Conservation (phyloP, 1,140 invertebrate genomes). For the Pseudomyrmex flavicornis region DNA sequence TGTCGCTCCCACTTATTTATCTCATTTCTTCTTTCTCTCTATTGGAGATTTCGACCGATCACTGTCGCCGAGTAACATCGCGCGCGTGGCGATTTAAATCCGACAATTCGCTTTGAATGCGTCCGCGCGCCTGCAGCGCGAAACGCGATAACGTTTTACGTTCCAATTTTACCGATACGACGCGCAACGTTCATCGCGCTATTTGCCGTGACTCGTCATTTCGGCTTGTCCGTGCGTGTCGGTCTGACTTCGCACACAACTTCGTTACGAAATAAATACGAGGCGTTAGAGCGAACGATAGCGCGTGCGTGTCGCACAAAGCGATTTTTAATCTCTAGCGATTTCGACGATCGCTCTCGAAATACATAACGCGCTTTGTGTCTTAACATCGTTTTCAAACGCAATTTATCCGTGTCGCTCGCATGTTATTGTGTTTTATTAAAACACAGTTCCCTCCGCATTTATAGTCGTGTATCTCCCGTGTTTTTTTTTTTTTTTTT, state of each 20-base stretch:
- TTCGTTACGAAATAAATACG: background rate
- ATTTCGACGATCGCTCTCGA: background rate
- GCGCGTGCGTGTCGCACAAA: background rate
- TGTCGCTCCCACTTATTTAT: too few species aligned
- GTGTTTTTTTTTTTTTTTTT: background rate
- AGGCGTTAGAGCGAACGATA: background rate
- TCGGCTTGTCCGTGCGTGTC: background rate
- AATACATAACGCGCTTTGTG: background rate
- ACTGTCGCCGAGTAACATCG: conserved; percentile 9
- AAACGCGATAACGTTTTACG: conserved; percentile 62
- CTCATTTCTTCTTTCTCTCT: too few species aligned
- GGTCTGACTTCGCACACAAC: background rate
- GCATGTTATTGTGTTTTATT: too few species aligned
- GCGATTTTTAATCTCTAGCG: conserved; percentile 29
- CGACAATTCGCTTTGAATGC: conserved; percentile 12
- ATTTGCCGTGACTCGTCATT: conserved; percentile 41
- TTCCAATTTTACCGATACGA: conserved; percentile 53
- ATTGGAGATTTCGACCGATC: too few species aligned
- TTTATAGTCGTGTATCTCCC: background rate
- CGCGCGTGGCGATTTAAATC: conserved; percentile 50
- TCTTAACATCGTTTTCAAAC: conserved; percentile 31
- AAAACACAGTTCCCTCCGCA: too few species aligned
- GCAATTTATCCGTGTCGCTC: background rate
- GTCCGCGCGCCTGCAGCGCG: background rate
- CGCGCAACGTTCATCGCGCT: background rate